Percentiles rank a stretch among this genome's conserved stretches.
Conservation (phyloP, 2,113 vertebrate species). For the Cheilinus undulatus region DNA sequence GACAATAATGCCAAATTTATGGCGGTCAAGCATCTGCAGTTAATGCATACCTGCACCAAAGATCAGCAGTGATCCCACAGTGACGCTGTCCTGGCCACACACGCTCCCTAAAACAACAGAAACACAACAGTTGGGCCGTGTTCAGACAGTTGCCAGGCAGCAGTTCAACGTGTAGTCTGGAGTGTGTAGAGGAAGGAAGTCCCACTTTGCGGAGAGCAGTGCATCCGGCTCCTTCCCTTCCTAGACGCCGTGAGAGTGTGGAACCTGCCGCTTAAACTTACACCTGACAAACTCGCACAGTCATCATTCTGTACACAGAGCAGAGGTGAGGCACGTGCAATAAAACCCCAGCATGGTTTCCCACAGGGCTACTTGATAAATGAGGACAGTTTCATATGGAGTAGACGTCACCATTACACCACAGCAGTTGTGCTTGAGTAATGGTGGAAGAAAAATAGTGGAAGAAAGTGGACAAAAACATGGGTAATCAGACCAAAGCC, state of each 20-base stretch:
- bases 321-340: slow-evolving; percentile 27
- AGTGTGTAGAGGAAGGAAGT: slow-evolving; percentile 84
- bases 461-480: no score
- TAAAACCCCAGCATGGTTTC: slow-evolving; percentile 12
- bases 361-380: slow-evolving; percentile 23
- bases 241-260: slow-evolving; percentile 51
- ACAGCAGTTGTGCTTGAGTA: no score
- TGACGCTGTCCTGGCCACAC: slow-evolving; percentile 47
- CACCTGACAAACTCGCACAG: slow-evolving; percentile 65
- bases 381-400: slow-evolving; percentile 30
- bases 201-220: slow-evolving; percentile 76
- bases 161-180: slow-evolving; percentile 74
- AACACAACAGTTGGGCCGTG: slow-evolving; percentile 68
- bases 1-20: slow-evolving; percentile 60
- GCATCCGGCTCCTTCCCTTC: slow-evolving; percentile 73
- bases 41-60: slow-evolving; percentile 46
- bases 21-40: slow-evolving; percentile 46
- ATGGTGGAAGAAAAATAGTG: no score
- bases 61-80: slow-evolving; percentile 44
- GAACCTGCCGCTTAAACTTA: slow-evolving; percentile 48
- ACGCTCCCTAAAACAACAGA: slow-evolving; percentile 38
- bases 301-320: slow-evolving; percentile 42
- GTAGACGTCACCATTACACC: no score
- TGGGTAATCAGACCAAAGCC: no score
- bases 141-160: slow-evolving; percentile 81